A percentile compares a stretch with the other conserved stretches of the same genome.
Conservation (phyloP, 2,797 vertebrate genomes). For the Staurois parvus region DNA sequence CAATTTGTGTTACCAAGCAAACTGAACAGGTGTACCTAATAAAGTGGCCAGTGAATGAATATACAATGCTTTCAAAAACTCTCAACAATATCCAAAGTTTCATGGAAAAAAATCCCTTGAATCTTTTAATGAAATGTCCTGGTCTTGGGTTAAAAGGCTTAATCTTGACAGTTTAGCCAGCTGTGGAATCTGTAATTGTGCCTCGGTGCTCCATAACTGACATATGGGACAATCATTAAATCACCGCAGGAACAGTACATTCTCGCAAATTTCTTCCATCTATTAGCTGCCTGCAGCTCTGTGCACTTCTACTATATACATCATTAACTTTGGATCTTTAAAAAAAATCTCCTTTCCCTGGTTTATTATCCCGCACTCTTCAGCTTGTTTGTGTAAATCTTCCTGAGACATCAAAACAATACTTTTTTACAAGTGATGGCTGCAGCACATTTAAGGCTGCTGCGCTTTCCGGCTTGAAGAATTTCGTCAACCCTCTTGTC, state of each 20-base stretch:
- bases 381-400: constrained; percentile 38
- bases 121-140: constrained; percentile 9
- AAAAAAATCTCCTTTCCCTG: background rate
- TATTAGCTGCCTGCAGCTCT: constrained; percentile 61
- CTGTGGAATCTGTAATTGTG: constrained; percentile 25
- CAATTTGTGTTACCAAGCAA: too few species aligned
- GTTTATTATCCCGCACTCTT: constrained; percentile 32
- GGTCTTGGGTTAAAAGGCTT: constrained; percentile 18
- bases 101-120: background rate
- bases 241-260: constrained; percentile 70
- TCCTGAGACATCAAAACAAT: constrained; percentile 37
- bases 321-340: constrained; percentile 53
- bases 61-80: too few species aligned
- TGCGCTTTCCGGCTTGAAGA: background rate
- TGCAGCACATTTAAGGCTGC: constrained; percentile 15
- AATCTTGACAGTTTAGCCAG: constrained; percentile 62
- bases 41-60: too few species aligned
- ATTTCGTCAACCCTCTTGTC: constrained; percentile 10
- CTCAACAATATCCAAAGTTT: background rate
- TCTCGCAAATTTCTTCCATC: constrained; percentile 68
- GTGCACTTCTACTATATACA: constrained; percentile 18
- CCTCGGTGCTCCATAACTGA: constrained; percentile 70
- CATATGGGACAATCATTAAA: constrained; percentile 76
- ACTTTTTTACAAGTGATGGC: constrained; percentile 33
- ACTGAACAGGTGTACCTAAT: too few species aligned